These are phyloP conservation scores for Oxycera nigricornis DNA, from an alignment of 2,888 invertebrate genomes.

Conservation along the genomic window DNA sequence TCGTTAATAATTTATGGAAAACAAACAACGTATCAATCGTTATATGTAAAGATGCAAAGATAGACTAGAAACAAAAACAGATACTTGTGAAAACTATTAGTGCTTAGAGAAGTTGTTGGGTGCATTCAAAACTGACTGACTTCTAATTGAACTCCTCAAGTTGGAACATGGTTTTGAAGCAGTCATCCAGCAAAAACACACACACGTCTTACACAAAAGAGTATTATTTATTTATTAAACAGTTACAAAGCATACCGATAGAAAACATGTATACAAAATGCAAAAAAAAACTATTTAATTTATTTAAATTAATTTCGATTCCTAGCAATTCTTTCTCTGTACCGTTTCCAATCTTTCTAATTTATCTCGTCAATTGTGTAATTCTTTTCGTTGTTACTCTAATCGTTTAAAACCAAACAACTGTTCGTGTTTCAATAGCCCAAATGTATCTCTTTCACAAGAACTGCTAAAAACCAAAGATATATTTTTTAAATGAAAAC, in stretches of 20 bases:
- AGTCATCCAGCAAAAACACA: background rate
- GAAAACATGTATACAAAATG: constrained; percentile 14
- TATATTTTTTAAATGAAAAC: constrained; percentile 8
- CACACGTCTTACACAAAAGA: constrained; percentile 38
- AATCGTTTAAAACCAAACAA: too few species aligned
- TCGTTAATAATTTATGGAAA: constrained; percentile 48
- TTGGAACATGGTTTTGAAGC: background rate
- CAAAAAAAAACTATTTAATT: constrained; percentile 31
- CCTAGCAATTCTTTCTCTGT: background rate
- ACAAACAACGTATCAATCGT: constrained; percentile 22
- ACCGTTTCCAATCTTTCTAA: background rate
- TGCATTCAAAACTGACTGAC: background rate
- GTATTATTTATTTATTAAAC: constrained; percentile 47
- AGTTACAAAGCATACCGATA: background rate
- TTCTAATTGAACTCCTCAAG: background rate
- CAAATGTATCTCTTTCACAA: background rate
- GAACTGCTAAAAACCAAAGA: constrained; percentile 36
- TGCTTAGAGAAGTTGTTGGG: constrained; percentile 15
- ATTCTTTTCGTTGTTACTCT: background rate
- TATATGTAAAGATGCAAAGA: background rate
- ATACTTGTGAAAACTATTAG: constrained; percentile 30
- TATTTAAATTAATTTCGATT: constrained; percentile 11
- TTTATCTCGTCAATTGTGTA: background rate
- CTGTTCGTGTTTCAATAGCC: background rate
- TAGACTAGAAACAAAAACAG: constrained; percentile 38